Evolutionary conservation across 2,113 vertebrate species (phyloP).

Genomic region (Microcebus ravelobensis): DNA sequence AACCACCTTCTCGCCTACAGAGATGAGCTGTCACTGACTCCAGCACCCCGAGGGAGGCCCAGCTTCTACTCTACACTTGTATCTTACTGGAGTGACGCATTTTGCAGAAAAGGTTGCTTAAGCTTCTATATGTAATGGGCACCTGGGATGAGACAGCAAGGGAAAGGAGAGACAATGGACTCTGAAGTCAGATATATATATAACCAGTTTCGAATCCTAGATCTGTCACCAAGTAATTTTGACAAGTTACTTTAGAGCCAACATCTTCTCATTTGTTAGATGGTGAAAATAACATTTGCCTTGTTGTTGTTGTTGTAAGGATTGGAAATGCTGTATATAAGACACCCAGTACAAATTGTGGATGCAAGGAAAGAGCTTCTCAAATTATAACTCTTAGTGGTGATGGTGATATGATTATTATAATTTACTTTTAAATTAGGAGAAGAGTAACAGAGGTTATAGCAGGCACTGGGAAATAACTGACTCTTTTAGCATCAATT

Average conservation of each 20-base stretch:
- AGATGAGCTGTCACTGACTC: not conserved
- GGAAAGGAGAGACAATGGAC: not conserved
- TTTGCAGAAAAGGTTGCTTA: not conserved
- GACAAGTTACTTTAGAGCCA: not conserved
- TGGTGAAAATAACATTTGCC: not conserved
- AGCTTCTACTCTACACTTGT: not conserved
- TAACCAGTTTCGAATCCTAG: not conserved
- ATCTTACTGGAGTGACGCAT: not conserved
- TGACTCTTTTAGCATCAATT: not conserved
- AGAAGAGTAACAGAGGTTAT: not conserved
- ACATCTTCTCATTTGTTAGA: not conserved
- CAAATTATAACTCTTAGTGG: not conserved
- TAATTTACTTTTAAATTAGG: not conserved
- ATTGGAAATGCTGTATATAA: not conserved
- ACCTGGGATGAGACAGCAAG: not conserved
- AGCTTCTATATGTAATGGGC: not conserved
- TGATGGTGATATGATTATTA: not conserved
- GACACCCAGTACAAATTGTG: not conserved
- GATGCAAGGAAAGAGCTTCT: not conserved
- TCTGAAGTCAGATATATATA: not conserved
- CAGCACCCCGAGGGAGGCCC: not conserved
- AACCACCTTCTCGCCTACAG: not conserved
- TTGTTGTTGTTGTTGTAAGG: not conserved
- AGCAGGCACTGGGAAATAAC: not conserved
- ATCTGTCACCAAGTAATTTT: not conserved